Evolutionary conservation across 2,888 invertebrate genomes (phyloP).

Genomic region (Cephus pygmeus): DNA sequence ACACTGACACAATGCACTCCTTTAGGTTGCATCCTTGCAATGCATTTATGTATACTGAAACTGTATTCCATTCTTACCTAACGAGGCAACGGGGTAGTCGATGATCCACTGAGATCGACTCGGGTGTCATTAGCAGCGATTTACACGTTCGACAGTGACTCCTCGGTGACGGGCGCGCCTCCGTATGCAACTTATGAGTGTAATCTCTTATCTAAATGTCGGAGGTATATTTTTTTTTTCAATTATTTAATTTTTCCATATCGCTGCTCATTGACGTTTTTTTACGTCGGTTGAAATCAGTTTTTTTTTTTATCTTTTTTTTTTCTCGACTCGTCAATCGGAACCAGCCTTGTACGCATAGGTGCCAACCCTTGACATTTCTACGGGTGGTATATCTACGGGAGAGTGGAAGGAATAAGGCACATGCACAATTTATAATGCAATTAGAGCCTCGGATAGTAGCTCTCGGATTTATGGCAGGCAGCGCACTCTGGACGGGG

Average conservation of each 20-base stretch:
- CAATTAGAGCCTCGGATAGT: conserved; percentile 65
- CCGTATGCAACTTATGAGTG: neutral
- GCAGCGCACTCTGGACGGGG: conserved; percentile 32
- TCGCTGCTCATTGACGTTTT: neutral
- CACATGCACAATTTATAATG: conserved; percentile 65
- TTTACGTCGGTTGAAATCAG: neutral
- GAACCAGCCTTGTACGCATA: neutral
- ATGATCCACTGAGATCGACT: conserved; percentile 46
- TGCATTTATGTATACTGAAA: neutral
- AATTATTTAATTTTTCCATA: neutral
- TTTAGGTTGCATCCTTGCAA: neutral
- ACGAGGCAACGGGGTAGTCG: conserved; percentile 33
- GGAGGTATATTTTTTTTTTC: neutral
- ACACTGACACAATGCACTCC: neutral
- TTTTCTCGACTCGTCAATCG: neutral
- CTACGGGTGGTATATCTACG: neutral
- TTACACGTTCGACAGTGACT: conserved; percentile 17
- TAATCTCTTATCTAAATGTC: neutral
- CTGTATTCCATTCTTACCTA: conserved; percentile 23
- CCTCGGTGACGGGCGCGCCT: neutral
- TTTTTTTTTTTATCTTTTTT: no score
- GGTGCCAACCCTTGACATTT: neutral
- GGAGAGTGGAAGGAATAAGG: conserved; percentile 30
- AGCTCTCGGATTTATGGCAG: conserved; percentile 65
- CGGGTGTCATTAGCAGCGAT: conserved; percentile 44